Base-by-base conservation (phyloP, 2,888 invertebrate genomes). In the Petrophora chlorosata region DNA sequence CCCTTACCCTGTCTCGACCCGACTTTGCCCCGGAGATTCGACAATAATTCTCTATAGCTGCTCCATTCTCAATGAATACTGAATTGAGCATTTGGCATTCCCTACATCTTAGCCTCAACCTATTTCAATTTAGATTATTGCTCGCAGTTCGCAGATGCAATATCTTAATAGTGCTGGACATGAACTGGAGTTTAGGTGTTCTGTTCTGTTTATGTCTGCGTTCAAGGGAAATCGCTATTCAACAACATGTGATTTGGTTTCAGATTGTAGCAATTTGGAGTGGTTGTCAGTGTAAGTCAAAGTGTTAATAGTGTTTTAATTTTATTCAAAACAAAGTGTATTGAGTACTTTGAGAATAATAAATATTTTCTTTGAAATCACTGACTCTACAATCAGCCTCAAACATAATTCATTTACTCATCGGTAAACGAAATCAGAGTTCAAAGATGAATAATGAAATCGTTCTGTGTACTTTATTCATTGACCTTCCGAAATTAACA, bases 41-140 rank as follows among this genome's bases (percentile, higher is more conserved):
- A 81, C 85, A 85, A 89, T 88, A 88, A 87, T 82, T 89, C 86
- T 79, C 79, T 64, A 79, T 81, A 78, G 84, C 81, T 73, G 61
- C 76, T 73, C 81, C 70, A 82, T 85, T 84, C 82, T 82, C 82
- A 82, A 85, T 87, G 89, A 88, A 87, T 87, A 85, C 82, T 70
- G 79, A 85, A 85, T 84, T 68, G 72, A 74, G 70, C 72, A 65
- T 66, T 70, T 65, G 48, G 38, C 8, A 25, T 47, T 35, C 41
- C 35, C 38, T 69, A 69, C 70, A 66, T 77, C 79, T 78, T 71
- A 74, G 76, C 74, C 76, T 67, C 70, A 75, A 83, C 73, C 79
- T 78, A 75, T 85, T 89, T 81, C 86, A 87, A 88, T 88, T 88
- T 81, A 85, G 84, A 85, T 85, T 83, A 87, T 80, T 84, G 73